phyloP scores from a whole-genome alignment of 1,140 invertebrate genomes.

The Myzus persicae region DNA sequence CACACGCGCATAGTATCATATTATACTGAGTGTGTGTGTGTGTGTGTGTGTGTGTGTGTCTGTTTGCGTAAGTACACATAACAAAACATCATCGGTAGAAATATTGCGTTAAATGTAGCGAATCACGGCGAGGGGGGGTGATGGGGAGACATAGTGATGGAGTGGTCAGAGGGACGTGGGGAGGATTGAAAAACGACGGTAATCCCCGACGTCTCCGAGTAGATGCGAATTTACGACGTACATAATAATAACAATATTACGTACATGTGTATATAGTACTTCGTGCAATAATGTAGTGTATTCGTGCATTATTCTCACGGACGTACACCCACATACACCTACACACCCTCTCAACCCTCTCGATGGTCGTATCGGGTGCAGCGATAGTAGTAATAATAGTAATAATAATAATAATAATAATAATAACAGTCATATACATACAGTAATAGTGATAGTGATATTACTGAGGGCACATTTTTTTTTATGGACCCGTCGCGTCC shows the following conservation, averaged over 20 bases:
- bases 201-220: background rate
- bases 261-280: background rate
- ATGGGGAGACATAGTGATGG: too few relatives aligned
- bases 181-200: background rate
- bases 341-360: background rate
- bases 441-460: background rate
- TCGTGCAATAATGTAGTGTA: background rate
- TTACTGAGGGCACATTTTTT: background rate
- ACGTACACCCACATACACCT: background rate
- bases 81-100: background rate
- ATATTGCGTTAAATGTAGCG: background rate
- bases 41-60: background rate
- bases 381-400: background rate
- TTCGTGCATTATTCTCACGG: background rate
- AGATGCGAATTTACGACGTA: slow-evolving; percentile 7
- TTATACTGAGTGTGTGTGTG: background rate
- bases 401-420: background rate
- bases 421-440: background rate
- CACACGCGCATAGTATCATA: background rate
- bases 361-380: background rate
- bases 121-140: background rate
- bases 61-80: background rate
- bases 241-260: background rate
- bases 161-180: too few relatives aligned
- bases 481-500: background rate